phyloP scores from a whole-genome alignment of 2,113 vertebrate species.

The Bettongia penicillata region DNA sequence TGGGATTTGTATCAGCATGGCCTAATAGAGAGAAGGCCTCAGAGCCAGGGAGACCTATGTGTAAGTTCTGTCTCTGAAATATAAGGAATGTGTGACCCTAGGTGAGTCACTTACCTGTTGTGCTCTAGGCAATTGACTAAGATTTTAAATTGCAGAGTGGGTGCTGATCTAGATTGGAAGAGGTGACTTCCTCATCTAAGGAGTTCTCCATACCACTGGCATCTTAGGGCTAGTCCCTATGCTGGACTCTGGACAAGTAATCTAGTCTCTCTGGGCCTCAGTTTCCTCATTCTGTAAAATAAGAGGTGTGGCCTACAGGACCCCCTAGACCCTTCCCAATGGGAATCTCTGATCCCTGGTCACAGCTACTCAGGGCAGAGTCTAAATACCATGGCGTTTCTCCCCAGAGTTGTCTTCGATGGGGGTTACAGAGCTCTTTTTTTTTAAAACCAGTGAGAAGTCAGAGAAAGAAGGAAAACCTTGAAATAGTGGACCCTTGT shows the following conservation, averaged over 20 bases:
- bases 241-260: neutral
- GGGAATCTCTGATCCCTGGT: neutral
- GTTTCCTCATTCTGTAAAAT: neutral
- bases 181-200: neutral
- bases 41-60: neutral
- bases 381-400: neutral
- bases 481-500: conserved; percentile 1
- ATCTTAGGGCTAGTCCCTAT: neutral
- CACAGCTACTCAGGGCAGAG: neutral
- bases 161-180: neutral
- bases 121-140: neutral
- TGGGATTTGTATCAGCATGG: neutral
- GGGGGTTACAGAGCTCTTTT: neutral
- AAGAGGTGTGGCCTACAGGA: neutral
- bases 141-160: neutral
- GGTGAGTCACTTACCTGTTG: neutral
- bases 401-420: neutral
- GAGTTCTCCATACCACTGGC: neutral
- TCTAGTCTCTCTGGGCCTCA: neutral
- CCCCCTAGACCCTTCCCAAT: neutral
- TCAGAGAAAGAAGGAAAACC: neutral
- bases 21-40: neutral
- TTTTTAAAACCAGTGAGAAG: neutral
- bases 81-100: neutral
- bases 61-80: neutral